phyloP scores from a whole-genome alignment of 1,140 invertebrate genomes.

The Mercenaria mercenaria region DNA sequence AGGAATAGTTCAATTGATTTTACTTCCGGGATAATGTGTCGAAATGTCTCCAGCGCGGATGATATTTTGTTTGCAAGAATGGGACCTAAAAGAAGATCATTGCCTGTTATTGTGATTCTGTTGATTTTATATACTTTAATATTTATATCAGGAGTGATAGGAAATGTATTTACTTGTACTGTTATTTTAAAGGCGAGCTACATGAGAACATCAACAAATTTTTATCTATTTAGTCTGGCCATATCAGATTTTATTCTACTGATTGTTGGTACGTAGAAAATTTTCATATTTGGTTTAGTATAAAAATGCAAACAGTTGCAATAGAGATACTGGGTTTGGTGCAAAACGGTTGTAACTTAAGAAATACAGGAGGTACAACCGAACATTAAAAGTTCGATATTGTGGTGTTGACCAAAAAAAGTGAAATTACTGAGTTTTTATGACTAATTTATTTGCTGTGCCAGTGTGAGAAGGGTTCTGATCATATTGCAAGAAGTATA shows the following conservation, averaged over 20 bases:
- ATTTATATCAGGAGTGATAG: conserved; percentile 94
- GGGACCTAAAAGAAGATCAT: conserved; percentile 36
- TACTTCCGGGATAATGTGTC: neutral
- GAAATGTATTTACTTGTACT: conserved; percentile 96
- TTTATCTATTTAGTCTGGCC: conserved; percentile 96
- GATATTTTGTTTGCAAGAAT: neutral
- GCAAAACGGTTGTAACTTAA: no score
- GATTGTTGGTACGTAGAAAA: conserved; percentile 86
- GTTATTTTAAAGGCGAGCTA: conserved; percentile 96
- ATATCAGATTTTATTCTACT: conserved; percentile 96
- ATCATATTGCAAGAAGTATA: no score
- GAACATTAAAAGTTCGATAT: no score
- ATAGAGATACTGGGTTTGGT: no score
- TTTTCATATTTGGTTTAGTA: no score
- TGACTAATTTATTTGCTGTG: no score
- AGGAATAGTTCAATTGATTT: neutral
- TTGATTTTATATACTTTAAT: conserved; percentile 93
- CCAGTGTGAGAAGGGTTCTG: no score
- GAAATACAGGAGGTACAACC: no score
- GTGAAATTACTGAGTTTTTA: no score
- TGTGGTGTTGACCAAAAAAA: no score
- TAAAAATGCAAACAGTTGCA: no score
- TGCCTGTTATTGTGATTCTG: conserved; percentile 77
- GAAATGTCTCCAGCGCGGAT: neutral
- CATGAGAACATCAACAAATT: conserved; percentile 93